phyloP scores from a whole-genome alignment of 2,797 vertebrate species.

The Neoniphon sammara region DNA sequence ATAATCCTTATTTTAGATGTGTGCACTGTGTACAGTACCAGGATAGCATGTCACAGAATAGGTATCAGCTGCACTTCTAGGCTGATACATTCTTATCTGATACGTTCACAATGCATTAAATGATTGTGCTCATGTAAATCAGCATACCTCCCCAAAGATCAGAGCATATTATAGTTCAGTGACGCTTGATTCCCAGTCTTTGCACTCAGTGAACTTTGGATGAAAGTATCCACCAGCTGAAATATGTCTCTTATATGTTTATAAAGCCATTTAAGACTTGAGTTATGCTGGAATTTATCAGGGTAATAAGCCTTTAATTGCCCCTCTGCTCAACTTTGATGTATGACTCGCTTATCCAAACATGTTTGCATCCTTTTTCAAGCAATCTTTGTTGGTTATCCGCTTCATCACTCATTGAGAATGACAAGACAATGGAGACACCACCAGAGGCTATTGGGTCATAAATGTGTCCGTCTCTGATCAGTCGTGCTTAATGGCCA shows the following conservation, averaged over 20 bases:
- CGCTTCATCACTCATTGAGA: conserved; percentile 75
- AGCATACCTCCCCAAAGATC: not conserved
- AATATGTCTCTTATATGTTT: conserved; percentile 21
- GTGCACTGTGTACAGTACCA: conserved; percentile 44
- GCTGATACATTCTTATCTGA: conserved; percentile 9
- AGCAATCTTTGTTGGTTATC: conserved; percentile 72
- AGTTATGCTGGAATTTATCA: conserved; percentile 41
- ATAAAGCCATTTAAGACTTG: conserved; percentile 22
- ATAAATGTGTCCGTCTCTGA: conserved; percentile 78
- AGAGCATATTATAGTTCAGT: not conserved
- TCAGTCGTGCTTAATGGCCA: conserved; percentile 69
- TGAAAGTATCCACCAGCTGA: not conserved
- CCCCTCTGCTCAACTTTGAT: conserved; percentile 65
- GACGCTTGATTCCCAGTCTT: not conserved
- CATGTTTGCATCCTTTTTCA: conserved; percentile 73
- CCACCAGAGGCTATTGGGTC: conserved; percentile 74
- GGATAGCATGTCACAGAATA: conserved; percentile 45
- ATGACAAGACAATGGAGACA: conserved; percentile 76
- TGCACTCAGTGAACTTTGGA: not conserved
- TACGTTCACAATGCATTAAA: conserved; percentile 22
- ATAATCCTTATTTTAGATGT: conserved; percentile 67
- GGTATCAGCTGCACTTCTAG: conserved; percentile 32
- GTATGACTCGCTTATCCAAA: conserved; percentile 73
- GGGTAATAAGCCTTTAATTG: conserved; percentile 66
- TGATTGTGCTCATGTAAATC: conserved; percentile 27